Evolutionary conservation across 1,140 invertebrate species (phyloP), one percentile per base, ranked within the genome.

Genomic region (Drosophila oshimai): DNA sequence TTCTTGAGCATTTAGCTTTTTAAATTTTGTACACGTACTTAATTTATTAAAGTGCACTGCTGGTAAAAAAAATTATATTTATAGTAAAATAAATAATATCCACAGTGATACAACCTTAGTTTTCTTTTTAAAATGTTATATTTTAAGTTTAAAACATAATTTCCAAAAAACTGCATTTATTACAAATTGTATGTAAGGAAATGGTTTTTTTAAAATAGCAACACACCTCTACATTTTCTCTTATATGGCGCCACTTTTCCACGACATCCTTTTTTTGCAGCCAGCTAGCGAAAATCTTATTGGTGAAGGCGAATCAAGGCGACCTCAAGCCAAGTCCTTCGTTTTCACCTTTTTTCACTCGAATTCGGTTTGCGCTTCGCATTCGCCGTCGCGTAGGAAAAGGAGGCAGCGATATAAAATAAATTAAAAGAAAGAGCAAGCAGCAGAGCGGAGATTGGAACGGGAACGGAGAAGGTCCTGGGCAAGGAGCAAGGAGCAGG

Each of bases 361-460:
- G 49, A 3, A 29, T 29, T 39, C 17, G 57, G 9, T 47, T 18
- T 17, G 39, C 51, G 49, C 39, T n/a, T 41, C 39, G 71, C 33
- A 22, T 42, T 45, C 45, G 42, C 13, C 47, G 34, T 55, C 39
- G 62, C 54, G 54, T 49, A 68, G 49, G 13, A 58, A 41, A 83
- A 73, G 78, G 78, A 81, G 73, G 61, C 55, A 61, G 57, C 53
- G 36, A 69, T 73, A 83, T 73, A 78, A 87, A 87, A 74, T 87
- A 87, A 87, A 81, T 80, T 86, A 76, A 87, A 80, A 87, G 81
- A 87, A 74, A 87, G 62, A 77, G 72, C 36, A 51, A 70, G 64
- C 73, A 54, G 36, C 71, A 79, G 71, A 60, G 45, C 51, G 54
- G 34, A 67, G 24, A 42, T 36, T 17, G 31, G 17, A 49, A 17